Conservation (phyloP, 2,888 invertebrate genomes). For the Hypolimnas misippus region DNA sequence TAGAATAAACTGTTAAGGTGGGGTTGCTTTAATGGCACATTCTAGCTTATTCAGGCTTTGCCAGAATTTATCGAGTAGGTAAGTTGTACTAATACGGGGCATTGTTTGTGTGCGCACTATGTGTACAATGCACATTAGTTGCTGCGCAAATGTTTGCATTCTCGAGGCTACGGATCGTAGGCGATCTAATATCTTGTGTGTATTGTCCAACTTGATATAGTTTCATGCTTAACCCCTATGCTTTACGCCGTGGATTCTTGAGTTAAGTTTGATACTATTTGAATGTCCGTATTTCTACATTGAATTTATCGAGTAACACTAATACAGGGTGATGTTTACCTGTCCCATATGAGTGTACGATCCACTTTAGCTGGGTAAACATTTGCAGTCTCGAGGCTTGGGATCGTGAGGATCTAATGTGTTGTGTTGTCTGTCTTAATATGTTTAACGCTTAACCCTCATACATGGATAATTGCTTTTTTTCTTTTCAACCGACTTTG, state of each 20-base stretch:
- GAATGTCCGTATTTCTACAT: neutral
- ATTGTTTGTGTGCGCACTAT: slow-evolving; percentile 18
- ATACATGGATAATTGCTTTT: neutral
- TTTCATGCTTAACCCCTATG: slow-evolving; percentile 14
- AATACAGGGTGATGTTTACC: slow-evolving; percentile 4
- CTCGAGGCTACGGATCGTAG: slow-evolving; percentile 19
- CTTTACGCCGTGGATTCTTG: neutral
- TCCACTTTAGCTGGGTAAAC: neutral
- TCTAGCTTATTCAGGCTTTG: slow-evolving; percentile 26
- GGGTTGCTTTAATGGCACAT: slow-evolving; percentile 17
- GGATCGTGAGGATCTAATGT: neutral
- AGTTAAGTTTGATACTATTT: slow-evolving; percentile 4
- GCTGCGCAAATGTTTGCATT: slow-evolving; percentile 34
- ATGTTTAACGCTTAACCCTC: neutral
- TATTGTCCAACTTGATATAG: slow-evolving; percentile 20
- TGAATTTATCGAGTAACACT: neutral
- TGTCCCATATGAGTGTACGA: neutral
- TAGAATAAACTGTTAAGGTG: slow-evolving; percentile 21
- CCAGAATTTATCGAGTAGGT: slow-evolving; percentile 25
- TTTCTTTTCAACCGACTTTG: too few relatives aligned
- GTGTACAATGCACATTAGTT: slow-evolving; percentile 30
- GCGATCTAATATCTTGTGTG: slow-evolving; percentile 28
- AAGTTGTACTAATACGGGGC: slow-evolving; percentile 24
- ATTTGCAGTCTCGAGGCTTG: slow-evolving; percentile 5
- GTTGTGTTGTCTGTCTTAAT: neutral